Conservation (phyloP, 2,797 vertebrate species). For the Clarias fuscus region DNA sequence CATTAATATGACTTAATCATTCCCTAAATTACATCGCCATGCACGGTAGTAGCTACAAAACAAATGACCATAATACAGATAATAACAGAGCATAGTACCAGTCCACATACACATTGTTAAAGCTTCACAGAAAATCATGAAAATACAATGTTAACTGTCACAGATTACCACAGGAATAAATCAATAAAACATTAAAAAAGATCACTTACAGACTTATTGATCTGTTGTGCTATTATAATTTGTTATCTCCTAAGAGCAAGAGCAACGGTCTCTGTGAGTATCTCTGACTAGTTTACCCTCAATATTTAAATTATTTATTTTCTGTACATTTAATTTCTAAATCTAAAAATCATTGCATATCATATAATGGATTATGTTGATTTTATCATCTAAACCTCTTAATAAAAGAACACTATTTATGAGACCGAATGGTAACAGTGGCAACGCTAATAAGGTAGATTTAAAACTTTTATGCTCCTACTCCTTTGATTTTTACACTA, state of each 20-base stretch:
- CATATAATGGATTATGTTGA: neutral
- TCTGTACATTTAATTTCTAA: neutral
- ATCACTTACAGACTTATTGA: neutral
- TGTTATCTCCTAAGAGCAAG: neutral
- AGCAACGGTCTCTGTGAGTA: neutral
- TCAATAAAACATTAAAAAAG: neutral
- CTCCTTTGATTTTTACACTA: neutral
- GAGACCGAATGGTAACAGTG: neutral
- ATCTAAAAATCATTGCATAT: neutral
- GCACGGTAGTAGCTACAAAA: constrained; percentile 23
- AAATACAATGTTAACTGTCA: neutral
- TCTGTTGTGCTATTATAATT: neutral
- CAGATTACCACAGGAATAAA: neutral
- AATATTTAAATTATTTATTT: neutral
- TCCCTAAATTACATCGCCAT: constrained; percentile 14
- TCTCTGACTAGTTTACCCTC: neutral
- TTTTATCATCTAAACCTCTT: neutral
- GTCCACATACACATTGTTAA: neutral
- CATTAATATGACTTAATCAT: neutral
- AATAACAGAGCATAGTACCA: neutral
- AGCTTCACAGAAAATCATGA: neutral
- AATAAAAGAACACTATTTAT: neutral
- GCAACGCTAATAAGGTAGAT: neutral
- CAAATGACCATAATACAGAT: constrained; percentile 12
- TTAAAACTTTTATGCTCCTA: neutral